Percentiles rank a stretch among this genome's conserved stretches.
Conservation (phyloP, 2,888 invertebrate genomes). For the Heliconius ethilla region DNA sequence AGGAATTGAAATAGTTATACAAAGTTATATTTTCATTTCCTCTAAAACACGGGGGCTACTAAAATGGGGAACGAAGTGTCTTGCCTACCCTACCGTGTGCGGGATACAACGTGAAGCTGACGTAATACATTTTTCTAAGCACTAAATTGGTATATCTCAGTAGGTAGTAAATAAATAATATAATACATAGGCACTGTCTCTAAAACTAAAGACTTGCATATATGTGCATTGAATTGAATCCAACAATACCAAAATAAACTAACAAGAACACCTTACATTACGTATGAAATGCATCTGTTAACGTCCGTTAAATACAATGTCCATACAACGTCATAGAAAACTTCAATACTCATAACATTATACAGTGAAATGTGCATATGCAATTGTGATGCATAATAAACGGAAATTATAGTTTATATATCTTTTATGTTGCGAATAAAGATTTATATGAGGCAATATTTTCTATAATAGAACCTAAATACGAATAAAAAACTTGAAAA, state of each 20-base stretch:
- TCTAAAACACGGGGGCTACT: too few species aligned
- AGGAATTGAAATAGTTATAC: too few species aligned
- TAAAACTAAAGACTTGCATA: too few species aligned
- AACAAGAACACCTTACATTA: conserved; percentile 5
- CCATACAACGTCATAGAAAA: background rate
- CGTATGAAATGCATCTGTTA: conserved; percentile 13
- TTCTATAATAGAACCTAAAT: background rate
- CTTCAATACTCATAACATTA: background rate
- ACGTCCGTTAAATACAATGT: background rate
- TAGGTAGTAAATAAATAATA: too few species aligned
- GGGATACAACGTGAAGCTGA: too few species aligned
- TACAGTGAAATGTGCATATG: conserved; percentile 4
- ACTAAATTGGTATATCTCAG: too few species aligned
- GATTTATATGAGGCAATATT: background rate
- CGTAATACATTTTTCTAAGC: too few species aligned
- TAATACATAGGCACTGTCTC: too few species aligned
- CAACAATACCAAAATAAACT: conserved; percentile 16
- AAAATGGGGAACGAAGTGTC: too few species aligned
- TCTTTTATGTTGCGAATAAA: background rate
- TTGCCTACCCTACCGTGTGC: too few species aligned
- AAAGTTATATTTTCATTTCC: too few species aligned
- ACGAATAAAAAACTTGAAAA: too few species aligned
- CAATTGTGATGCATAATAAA: background rate
- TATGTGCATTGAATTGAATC: background rate
- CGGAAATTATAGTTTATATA: background rate